phyloP scores from a whole-genome alignment of 2,797 vertebrate species.

The Tokudaia muenninki region DNA sequence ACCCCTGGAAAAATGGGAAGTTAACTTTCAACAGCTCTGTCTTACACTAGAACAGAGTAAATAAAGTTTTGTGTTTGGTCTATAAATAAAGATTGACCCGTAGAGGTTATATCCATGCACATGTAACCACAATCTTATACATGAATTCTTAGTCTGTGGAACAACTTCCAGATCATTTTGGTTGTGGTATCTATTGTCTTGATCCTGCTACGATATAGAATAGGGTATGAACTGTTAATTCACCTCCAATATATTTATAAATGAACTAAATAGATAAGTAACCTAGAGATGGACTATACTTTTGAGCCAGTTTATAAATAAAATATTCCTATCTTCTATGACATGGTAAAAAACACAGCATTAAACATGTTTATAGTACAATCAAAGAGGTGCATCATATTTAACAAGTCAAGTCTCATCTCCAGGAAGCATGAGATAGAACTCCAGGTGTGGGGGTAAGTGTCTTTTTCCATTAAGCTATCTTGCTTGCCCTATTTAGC shows the following conservation, averaged over 20 bases:
- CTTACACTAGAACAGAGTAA: neutral
- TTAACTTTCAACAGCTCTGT: neutral
- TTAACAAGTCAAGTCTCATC: neutral
- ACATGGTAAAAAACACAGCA: neutral
- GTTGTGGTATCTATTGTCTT: neutral
- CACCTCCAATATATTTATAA: neutral
- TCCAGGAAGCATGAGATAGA: neutral
- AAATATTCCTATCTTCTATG: slow-evolving; percentile 5
- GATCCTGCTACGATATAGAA: neutral
- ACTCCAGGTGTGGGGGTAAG: neutral
- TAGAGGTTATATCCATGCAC: neutral
- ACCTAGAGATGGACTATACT: neutral
- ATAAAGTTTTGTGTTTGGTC: neutral
- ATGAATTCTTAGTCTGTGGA: neutral
- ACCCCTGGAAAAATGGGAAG: neutral
- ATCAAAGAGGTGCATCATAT: neutral
- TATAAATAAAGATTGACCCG: neutral
- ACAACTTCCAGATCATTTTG: neutral
- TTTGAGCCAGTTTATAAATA: neutral
- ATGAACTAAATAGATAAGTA: neutral
- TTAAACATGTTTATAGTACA: neutral
- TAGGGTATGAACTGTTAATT: neutral
- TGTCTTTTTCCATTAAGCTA: neutral
- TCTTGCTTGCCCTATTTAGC: neutral
- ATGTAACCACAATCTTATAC: neutral